Evolutionary conservation across 2,888 invertebrate genomes (phyloP).

Genomic region (Leptopilina syphax): DNA sequence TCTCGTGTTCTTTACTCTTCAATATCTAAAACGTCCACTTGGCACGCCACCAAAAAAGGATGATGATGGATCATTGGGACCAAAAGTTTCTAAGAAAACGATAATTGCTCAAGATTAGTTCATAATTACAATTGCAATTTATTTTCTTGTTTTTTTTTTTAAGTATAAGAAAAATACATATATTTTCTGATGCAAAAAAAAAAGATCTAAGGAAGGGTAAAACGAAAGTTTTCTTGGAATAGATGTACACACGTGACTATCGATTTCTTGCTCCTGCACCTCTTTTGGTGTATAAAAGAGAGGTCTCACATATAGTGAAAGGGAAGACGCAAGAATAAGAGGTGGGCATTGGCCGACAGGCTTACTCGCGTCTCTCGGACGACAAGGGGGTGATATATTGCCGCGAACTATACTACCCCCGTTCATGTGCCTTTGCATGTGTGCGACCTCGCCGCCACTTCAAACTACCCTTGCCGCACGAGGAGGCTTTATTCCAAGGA

Average conservation of each 20-base stretch:
- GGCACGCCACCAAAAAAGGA: constrained; percentile 28
- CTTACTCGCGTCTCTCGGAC: constrained; percentile 73
- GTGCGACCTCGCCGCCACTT: constrained; percentile 63
- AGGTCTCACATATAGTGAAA: constrained; percentile 12
- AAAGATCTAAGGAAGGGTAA: not conserved
- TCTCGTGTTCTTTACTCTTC: constrained; percentile 10
- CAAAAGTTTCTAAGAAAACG: constrained; percentile 5
- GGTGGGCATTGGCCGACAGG: constrained; percentile 71
- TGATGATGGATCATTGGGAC: not conserved
- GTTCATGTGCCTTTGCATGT: constrained; percentile 54
- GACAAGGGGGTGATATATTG: constrained; percentile 76
- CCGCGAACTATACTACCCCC: constrained; percentile 60
- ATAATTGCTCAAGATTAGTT: not conserved
- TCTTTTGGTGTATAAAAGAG: not conserved
- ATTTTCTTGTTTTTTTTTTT: not conserved
- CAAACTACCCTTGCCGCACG: constrained; percentile 61
- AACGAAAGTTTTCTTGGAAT: not conserved
- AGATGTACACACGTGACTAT: constrained; percentile 40
- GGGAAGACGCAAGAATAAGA: constrained; percentile 50
- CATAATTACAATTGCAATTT: not conserved
- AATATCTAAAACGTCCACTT: not conserved
- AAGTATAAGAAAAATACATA: not conserved
- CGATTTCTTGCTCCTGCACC: constrained; percentile 41
- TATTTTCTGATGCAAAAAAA: not conserved
- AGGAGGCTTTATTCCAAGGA: constrained; percentile 71